Conservation (phyloP, 1,140 invertebrate species). For the Octopus sinensis region DNA sequence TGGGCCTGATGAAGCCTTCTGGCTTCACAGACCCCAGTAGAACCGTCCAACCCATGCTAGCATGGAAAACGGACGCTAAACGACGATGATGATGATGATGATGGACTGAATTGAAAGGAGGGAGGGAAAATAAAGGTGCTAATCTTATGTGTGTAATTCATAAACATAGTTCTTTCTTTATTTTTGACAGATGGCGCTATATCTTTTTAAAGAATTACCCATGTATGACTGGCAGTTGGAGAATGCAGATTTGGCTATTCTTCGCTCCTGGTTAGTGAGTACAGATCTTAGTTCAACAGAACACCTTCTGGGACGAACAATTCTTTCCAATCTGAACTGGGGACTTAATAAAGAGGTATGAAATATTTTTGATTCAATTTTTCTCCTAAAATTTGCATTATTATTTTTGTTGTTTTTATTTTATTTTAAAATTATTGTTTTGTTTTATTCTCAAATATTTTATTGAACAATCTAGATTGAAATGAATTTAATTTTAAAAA, state of each 20-base stretch:
- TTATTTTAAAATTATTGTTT: background rate
- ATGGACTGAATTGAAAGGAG: too few species aligned
- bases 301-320: conserved; percentile 69
- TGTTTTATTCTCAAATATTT: background rate
- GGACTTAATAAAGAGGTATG: conserved; percentile 59
- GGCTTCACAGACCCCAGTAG: too few species aligned
- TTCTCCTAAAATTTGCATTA: background rate
- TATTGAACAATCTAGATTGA: too few species aligned
- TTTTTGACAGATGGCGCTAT: conserved; percentile 62
- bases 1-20: too few species aligned
- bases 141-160: too few species aligned
- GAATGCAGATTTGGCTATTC: conserved; percentile 68
- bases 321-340: conserved; percentile 75
- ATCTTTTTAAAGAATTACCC: conserved; percentile 74
- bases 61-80: too few species aligned
- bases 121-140: too few species aligned
- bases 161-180: too few species aligned
- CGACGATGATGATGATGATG: too few species aligned
- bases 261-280: conserved; percentile 69
- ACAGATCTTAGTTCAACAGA: conserved; percentile 60
- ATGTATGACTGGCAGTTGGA: conserved; percentile 69
- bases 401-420: background rate
- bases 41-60: too few species aligned
- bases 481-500: too few species aligned
- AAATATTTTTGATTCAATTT: background rate